These are phyloP conservation scores for Ochropleura plecta DNA, from an alignment of 2,888 invertebrate species.

Conservation along the genomic window DNA sequence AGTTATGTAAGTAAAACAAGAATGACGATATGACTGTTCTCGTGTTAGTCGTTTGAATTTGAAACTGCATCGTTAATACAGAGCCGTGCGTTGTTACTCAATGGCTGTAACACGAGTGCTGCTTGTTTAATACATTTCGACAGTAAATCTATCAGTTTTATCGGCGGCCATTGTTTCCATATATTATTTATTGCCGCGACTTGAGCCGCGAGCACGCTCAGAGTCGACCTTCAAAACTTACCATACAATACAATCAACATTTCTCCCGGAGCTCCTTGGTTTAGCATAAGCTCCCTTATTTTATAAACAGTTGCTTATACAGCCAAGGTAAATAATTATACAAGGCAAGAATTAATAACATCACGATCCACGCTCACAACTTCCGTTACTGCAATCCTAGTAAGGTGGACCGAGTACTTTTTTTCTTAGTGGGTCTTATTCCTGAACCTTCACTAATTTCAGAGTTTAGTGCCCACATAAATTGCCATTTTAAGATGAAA, in stretches of 20 bases:
- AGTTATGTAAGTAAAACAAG: constrained; percentile 19
- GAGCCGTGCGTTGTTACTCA: constrained; percentile 42
- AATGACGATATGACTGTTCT: constrained; percentile 11
- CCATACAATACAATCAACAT: constrained; percentile 59
- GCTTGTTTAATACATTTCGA: constrained; percentile 56
- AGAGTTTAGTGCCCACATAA: background rate
- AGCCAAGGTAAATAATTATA: constrained; percentile 41
- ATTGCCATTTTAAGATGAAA: constrained; percentile 3
- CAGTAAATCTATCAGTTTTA: constrained; percentile 65
- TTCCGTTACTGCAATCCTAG: constrained; percentile 1
- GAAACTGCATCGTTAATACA: constrained; percentile 40
- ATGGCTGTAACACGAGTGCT: constrained; percentile 50
- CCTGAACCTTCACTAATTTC: background rate
- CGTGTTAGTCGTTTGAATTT: constrained; percentile 46
- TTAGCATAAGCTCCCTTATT: constrained; percentile 52
- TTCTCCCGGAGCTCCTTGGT: constrained; percentile 50
- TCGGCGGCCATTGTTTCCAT: constrained; percentile 62
- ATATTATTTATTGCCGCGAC: constrained; percentile 49
- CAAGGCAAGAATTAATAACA: constrained; percentile 29
- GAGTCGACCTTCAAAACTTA: constrained; percentile 50
- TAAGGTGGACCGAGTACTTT: background rate
- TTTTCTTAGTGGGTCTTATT: background rate
- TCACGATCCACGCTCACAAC: constrained; percentile 2
- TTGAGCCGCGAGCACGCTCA: constrained; percentile 52
- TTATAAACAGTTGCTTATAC: constrained; percentile 41